phyloP scores from a whole-genome alignment of 2,113 vertebrate genomes.

The Psettodes erumei region DNA sequence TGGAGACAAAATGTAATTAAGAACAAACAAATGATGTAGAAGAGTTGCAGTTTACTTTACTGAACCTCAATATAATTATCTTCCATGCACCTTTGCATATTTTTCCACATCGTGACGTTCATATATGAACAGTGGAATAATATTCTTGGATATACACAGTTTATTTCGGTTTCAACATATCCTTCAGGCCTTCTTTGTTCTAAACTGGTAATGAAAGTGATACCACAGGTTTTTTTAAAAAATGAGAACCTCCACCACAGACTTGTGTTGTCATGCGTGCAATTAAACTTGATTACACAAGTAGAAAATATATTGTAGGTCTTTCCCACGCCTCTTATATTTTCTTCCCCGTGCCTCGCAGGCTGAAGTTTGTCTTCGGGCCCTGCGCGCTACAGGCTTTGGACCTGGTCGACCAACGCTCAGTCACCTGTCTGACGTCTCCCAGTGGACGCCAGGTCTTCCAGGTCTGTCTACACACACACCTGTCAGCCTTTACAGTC shows the following conservation, averaged over 20 bases:
- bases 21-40: not conserved
- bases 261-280: not conserved
- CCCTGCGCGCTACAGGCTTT: slow-evolving; percentile 88
- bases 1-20: not conserved
- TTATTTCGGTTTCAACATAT: not conserved
- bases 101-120: not conserved
- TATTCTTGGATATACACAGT: not conserved
- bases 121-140: not conserved
- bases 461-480: slow-evolving; percentile 81
- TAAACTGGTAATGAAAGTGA: too few species aligned
- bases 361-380: slow-evolving; percentile 93
- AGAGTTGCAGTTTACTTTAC: not conserved
- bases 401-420: slow-evolving; percentile 90
- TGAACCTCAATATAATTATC: not conserved
- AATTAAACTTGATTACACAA: not conserved
- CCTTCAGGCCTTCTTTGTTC: not conserved
- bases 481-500: not conserved
- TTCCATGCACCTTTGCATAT: not conserved
- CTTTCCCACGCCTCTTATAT: not conserved
- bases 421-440: slow-evolving; percentile 86
- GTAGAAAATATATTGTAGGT: not conserved
- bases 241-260: too few species aligned
- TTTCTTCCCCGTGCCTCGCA: slow-evolving; percentile 64
- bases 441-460: slow-evolving; percentile 90
- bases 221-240: too few species aligned